These are phyloP conservation scores for Caenorhabditis wallacei DNA, from an alignment of 2,888 invertebrate species.

Conservation along the genomic window DNA sequence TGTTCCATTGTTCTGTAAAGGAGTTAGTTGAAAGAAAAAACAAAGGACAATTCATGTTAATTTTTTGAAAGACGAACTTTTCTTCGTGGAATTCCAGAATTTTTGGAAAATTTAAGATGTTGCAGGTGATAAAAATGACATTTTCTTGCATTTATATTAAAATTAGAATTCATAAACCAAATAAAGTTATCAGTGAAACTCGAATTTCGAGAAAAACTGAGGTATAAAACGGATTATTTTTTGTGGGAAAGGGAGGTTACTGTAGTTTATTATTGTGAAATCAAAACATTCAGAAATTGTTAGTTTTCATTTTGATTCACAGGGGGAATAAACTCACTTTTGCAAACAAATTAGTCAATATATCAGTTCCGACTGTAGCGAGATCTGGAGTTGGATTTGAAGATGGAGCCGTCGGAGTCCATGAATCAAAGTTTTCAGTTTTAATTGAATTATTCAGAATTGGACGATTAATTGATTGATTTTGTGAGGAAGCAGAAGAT, in stretches of 20 bases:
- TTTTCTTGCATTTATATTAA: neutral
- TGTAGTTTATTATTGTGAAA: neutral
- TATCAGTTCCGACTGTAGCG: constrained; percentile 58
- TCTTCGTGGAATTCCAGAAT: too few relatives aligned
- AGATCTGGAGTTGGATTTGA: constrained; percentile 55
- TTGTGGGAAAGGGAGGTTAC: neutral
- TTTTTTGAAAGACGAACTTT: neutral
- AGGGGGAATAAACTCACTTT: constrained; percentile 65
- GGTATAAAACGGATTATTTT: constrained; percentile 1
- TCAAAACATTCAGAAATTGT: too few relatives aligned
- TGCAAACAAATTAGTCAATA: constrained; percentile 68
- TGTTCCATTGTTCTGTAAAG: constrained; percentile 32
- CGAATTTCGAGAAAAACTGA: neutral
- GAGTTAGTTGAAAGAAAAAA: constrained; percentile 17
- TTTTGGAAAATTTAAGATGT: neutral
- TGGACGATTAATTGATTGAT: constrained; percentile 9
- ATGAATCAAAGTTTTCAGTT: constrained; percentile 33
- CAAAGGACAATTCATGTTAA: neutral
- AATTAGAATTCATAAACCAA: constrained; percentile 6
- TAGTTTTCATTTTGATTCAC: neutral
- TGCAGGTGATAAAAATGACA: neutral
- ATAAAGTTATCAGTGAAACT: constrained; percentile 11
- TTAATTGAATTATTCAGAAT: constrained; percentile 12
- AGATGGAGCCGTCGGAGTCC: constrained; percentile 46
- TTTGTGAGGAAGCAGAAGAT: constrained; percentile 27